Conservation (phyloP, 2,113 vertebrate species). For the Corythoichthys haematopterus region DNA sequence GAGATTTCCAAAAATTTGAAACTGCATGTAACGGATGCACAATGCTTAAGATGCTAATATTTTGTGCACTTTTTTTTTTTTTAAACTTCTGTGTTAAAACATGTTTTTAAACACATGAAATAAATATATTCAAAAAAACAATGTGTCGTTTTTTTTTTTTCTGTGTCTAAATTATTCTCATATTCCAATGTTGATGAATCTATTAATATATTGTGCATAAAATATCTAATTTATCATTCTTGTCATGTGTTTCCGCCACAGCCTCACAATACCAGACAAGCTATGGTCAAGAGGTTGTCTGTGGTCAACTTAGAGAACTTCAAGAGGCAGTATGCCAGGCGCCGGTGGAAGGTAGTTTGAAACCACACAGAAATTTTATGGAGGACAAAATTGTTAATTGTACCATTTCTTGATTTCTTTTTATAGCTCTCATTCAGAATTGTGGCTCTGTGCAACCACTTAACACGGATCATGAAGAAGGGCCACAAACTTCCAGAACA, state of each 20-base stretch:
- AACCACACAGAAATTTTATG: background rate
- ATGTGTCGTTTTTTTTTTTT: background rate
- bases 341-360: constrained; percentile 85
- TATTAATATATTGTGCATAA: background rate
- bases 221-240: background rate
- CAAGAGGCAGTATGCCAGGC: constrained; percentile 83
- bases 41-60: background rate
- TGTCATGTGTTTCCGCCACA: constrained; percentile 48
- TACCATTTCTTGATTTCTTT: constrained; percentile 6
- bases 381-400: background rate
- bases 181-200: background rate
- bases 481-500: constrained; percentile 56
- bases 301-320: constrained; percentile 92
- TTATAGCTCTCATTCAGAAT: constrained; percentile 85
- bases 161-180: background rate
- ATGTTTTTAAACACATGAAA: constrained; percentile 30
- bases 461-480: constrained; percentile 87
- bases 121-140: constrained; percentile 27
- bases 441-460: constrained; percentile 87
- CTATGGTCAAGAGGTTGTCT: constrained; percentile 85
- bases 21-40: background rate
- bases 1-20: constrained; percentile 18
- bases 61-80: background rate
- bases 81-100: background rate
- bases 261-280: constrained; percentile 83